phyloP scores from a whole-genome alignment of 2,113 vertebrate species.

The Nycticryphes semicollaris region DNA sequence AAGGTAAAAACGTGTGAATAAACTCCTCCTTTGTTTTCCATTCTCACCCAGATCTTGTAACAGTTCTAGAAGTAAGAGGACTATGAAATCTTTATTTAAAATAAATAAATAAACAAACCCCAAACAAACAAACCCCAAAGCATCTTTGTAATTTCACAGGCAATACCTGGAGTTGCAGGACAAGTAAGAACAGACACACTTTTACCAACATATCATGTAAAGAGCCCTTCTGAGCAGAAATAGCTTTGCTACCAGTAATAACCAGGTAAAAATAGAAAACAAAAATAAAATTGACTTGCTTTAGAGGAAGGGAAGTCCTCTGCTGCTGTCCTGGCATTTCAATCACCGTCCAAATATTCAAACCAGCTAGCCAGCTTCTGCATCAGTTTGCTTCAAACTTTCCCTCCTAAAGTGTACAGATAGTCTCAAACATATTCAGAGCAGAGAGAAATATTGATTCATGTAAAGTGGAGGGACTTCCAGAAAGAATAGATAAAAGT shows the following conservation, averaged over 20 bases:
- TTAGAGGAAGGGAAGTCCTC: slow-evolving; percentile 18
- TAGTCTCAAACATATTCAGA: not conserved
- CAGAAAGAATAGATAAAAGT: not conserved
- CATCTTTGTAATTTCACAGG: not conserved
- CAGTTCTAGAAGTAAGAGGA: not conserved
- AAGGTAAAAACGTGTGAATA: not conserved
- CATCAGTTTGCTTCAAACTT: not conserved
- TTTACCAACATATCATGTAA: not conserved
- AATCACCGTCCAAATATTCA: not conserved
- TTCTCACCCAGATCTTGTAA: not conserved
- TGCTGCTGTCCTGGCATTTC: not conserved
- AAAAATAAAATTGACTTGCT: not conserved
- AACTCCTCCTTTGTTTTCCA: not conserved
- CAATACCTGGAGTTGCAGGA: not conserved
- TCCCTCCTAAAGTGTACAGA: not conserved
- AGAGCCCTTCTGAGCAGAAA: not conserved
- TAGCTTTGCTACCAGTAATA: not conserved
- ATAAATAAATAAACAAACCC: no score
- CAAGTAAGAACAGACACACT: not conserved
- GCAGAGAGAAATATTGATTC: not conserved
- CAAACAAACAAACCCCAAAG: not conserved
- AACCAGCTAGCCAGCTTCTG: not conserved
- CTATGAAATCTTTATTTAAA: not conserved
- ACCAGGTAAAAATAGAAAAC: not conserved
- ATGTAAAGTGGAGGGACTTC: not conserved